Conservation (phyloP, 1,140 invertebrate genomes). For the Drosophila ficusphila region DNA sequence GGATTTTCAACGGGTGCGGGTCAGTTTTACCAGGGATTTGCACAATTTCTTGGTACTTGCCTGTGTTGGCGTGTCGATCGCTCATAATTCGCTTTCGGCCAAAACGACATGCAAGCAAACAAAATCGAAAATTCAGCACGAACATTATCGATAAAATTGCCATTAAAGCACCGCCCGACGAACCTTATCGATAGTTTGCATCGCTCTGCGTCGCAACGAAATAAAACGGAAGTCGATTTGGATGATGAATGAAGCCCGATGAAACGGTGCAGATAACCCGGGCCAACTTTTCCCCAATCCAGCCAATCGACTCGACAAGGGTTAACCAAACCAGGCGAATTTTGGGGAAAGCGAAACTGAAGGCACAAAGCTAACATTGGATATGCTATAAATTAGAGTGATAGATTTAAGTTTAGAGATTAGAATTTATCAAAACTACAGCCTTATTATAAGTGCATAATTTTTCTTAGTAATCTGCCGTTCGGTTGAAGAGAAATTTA, state of each 20-base stretch:
- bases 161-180: conserved; percentile 60
- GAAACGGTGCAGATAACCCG: conserved; percentile 63
- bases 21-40: conserved; percentile 50
- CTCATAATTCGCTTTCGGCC: conserved; percentile 68
- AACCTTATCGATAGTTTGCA: conserved; percentile 76
- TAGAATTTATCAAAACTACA: background rate
- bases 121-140: conserved; percentile 83
- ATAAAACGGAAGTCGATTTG: conserved; percentile 75
- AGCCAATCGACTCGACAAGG: conserved; percentile 1
- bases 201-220: conserved; percentile 52
- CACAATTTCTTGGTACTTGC: conserved; percentile 62
- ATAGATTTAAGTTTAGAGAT: background rate
- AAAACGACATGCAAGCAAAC: conserved; percentile 75
- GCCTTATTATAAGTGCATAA: background rate
- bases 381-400: background rate
- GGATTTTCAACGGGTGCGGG: conserved; percentile 9
- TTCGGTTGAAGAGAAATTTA: too few relatives aligned
- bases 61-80: conserved; percentile 72
- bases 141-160: conserved; percentile 83
- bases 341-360: background rate
- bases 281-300: background rate
- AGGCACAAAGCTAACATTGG: background rate
- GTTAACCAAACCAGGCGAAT: background rate
- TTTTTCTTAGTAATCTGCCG: too few relatives aligned
- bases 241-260: conserved; percentile 79